Evolutionary conservation across 1,140 invertebrate species (phyloP).

Genomic region (Drosophila leontia): DNA sequence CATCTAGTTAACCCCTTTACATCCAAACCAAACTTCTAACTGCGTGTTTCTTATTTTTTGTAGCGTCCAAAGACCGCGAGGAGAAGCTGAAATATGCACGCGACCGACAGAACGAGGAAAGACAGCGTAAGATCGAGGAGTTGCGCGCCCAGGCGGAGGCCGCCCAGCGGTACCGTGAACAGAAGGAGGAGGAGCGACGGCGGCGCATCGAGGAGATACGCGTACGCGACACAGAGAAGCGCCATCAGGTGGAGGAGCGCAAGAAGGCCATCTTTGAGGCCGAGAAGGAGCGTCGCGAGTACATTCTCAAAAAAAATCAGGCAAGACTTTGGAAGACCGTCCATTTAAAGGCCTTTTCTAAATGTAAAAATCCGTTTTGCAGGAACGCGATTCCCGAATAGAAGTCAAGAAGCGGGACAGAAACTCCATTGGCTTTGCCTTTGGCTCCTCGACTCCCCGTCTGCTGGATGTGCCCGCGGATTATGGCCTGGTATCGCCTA

Average conservation of each 20-base stretch:
- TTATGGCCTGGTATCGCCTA: conserved; percentile 86
- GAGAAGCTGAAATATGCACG: conserved; percentile 88
- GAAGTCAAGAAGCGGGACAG: conserved; percentile 90
- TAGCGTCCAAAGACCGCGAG: conserved; percentile 86
- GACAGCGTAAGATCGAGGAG: conserved; percentile 93
- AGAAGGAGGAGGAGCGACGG: conserved; percentile 93
- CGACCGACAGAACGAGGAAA: conserved; percentile 94
- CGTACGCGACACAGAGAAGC: conserved; percentile 90
- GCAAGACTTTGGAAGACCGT: conserved; percentile 15
- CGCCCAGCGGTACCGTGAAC: conserved; percentile 94
- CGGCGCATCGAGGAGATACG: conserved; percentile 92
- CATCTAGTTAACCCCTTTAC: conserved; percentile 21
- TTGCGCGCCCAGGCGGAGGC: conserved; percentile 93
- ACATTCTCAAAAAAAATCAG: conserved; percentile 92
- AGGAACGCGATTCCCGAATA: conserved; percentile 92
- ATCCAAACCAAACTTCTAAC: conserved; percentile 9
- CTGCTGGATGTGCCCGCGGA: conserved; percentile 92
- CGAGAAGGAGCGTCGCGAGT: conserved; percentile 92
- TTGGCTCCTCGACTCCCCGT: conserved; percentile 94
- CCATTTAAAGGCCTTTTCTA: background rate
- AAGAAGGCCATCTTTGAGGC: conserved; percentile 95
- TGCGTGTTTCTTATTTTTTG: conserved; percentile 8
- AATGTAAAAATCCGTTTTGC: background rate
- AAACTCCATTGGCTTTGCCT: conserved; percentile 90
- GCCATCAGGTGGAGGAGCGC: conserved; percentile 92